Evolutionary conservation across 92 coral and sea anemone genomes (phyloP).

Genomic region (Parazoanthus atlanticus): DNA sequence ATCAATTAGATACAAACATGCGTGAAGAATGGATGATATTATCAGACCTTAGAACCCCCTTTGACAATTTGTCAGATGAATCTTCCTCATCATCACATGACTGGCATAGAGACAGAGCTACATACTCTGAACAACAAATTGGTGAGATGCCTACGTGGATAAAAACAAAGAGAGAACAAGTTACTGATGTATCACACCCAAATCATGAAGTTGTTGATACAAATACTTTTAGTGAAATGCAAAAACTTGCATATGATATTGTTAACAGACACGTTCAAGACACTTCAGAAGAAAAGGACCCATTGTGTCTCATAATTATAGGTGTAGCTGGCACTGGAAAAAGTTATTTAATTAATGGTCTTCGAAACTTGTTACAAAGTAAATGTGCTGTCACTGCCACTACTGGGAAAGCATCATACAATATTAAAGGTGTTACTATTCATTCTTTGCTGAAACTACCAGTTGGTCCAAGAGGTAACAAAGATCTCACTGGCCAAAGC

Average conservation of each 20-base stretch:
- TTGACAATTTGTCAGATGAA: constrained; percentile 48
- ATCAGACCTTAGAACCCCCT: constrained; percentile 57
- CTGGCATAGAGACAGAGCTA: constrained; percentile 56
- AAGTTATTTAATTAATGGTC: constrained; percentile 29
- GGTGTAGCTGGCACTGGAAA: constrained; percentile 1
- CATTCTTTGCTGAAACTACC: constrained; percentile 58
- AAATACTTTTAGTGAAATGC: constrained; percentile 58
- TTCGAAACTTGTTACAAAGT: constrained; percentile 50
- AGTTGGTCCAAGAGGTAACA: constrained; percentile 53
- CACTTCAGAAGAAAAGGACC: constrained; percentile 53
- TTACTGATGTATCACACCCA: constrained; percentile 30
- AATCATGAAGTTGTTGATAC: constrained; percentile 51
- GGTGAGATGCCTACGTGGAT: constrained; percentile 60
- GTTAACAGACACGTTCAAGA: constrained; percentile 55
- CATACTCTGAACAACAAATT: constrained; percentile 51
- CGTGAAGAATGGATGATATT: constrained; percentile 78
- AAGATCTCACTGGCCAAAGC: constrained; percentile 58
- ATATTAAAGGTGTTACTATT: constrained; percentile 55
- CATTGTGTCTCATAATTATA: constrained; percentile 58
- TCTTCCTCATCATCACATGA: constrained; percentile 21
- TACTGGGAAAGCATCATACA: too few species aligned
- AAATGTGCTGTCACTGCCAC: constrained; percentile 38
- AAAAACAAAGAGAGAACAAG: constrained; percentile 50
- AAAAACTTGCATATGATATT: constrained; percentile 57
- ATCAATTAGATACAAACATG: constrained; percentile 29